Evolutionary conservation across 2,113 vertebrate species (phyloP), one percentile per base, ranked within the genome.

Genomic region (Apaloderma vittatum): DNA sequence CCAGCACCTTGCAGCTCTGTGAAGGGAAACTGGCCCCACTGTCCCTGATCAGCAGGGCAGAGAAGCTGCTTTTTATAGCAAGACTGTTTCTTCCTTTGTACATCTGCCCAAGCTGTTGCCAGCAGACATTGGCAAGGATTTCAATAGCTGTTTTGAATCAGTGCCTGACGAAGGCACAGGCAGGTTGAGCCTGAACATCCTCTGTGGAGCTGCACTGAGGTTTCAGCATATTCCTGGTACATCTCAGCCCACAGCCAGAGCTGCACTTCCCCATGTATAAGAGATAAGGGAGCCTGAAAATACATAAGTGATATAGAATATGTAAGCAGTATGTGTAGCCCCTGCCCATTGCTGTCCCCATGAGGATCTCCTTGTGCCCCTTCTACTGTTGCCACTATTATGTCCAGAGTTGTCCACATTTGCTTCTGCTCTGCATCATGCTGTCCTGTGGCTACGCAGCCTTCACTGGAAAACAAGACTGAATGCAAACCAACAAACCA

Each of bases 71-170:
- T 91, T 75, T 87, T 87, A 52, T 55, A 74, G 61, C 61, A 67
- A 74, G 80, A 32, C 36, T 74, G 19, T 54, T 91, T 74, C 58
- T 87, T 81, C 76, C 76, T 94, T 84, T 89, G 61, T 91, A 34
- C 32, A 85, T 89, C 84, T 91, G 48, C 57, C 55, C 77, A 89
- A 81, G 86, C 76, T 57, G 59, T 76, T 93, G 93, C 72, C 51
- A 83, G 86, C n/a, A 85, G 88, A 90, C 78, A 67, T 26, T 91
- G 81, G 70, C 94, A 95, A 45, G 59, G 61, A 87, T 87, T 94
- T 94, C 94, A 94, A 34, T 70, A 84, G 76, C 68, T 84, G 76
- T 40, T 93, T 91, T 88, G 68, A 94, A 58, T 86, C 21, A 27
- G 49, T 48, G 57, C 37, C 61, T 85, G 70, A 74, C 1, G 14